phyloP scores from a whole-genome alignment of 2,888 invertebrate species.

The Cordylochernes scorpioides region DNA sequence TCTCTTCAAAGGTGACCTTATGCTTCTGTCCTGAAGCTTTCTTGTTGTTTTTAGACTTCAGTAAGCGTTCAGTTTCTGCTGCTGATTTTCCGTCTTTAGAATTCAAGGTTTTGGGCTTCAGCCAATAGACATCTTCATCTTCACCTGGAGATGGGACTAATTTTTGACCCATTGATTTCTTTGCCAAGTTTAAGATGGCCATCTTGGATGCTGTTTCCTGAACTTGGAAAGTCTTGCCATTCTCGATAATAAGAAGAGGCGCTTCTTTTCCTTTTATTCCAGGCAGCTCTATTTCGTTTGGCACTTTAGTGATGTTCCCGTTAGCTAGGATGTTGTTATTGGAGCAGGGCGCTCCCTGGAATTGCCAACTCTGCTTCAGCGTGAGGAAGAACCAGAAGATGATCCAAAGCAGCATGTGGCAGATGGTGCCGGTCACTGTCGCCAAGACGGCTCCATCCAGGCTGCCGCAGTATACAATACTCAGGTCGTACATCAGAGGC shows the following conservation, averaged over 20 bases:
- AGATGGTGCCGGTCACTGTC: constrained; percentile 31
- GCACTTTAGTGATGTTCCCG: too few relatives aligned
- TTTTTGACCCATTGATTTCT: too few relatives aligned
- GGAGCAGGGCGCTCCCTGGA: too few relatives aligned
- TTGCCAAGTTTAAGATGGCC: constrained; percentile 25
- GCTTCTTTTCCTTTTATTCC: constrained; percentile 32
- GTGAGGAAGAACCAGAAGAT: constrained; percentile 55
- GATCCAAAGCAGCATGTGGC: constrained; percentile 57
- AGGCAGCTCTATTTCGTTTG: too few relatives aligned
- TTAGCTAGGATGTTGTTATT: too few relatives aligned
- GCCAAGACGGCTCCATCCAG: constrained; percentile 40
- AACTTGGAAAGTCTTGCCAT: constrained; percentile 35
- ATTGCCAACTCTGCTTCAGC: too few relatives aligned
- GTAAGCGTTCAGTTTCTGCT: constrained; percentile 7
- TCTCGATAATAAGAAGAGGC: constrained; percentile 40
- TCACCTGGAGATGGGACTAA: constrained; percentile 14
- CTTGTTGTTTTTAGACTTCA: constrained; percentile 16
- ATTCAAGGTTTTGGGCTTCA: constrained; percentile 16
- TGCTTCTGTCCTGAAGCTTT: constrained; percentile 17
- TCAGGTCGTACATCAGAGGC: constrained; percentile 55
- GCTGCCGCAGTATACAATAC: constrained; percentile 44
- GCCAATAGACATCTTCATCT: constrained; percentile 21
- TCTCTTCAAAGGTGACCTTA: constrained; percentile 48
- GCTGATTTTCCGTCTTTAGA: constrained; percentile 8
- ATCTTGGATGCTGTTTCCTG: constrained; percentile 35